Conservation (phyloP, 2,113 vertebrate species). For the Phodopus roborovskii region DNA sequence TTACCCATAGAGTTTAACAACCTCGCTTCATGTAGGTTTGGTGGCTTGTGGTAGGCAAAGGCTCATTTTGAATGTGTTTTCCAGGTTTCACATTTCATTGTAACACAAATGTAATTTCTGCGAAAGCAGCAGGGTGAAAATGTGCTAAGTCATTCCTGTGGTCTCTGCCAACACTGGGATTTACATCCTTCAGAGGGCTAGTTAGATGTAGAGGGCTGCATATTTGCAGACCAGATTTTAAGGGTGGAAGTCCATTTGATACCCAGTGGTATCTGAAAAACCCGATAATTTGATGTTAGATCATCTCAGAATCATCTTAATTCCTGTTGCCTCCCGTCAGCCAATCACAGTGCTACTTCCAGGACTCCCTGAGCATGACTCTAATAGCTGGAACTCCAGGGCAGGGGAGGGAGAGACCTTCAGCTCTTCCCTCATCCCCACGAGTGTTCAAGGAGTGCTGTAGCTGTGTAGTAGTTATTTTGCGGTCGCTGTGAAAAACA, state of each 20-base stretch:
- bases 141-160: conserved; percentile 34
- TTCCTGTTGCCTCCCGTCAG: conserved; percentile 21
- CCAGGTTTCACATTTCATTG: conserved; percentile 48
- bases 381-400: conserved; percentile 30
- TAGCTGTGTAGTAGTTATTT: not conserved
- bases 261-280: conserved; percentile 67
- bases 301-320: conserved; percentile 22
- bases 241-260: conserved; percentile 67
- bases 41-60: not conserved
- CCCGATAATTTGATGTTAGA: conserved; percentile 66
- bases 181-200: conserved; percentile 62
- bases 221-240: conserved; percentile 73
- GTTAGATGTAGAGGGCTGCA: conserved; percentile 65
- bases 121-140: conserved; percentile 42
- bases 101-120: conserved; percentile 65
- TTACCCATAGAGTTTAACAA: conserved; percentile 22
- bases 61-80: conserved; percentile 25
- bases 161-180: conserved; percentile 28
- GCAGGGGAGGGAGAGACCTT: not conserved
- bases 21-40: not conserved
- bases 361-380: conserved; percentile 55
- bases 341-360: not conserved
- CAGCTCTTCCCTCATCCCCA: conserved; percentile 46
- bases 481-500: not conserved
- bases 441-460: conserved; percentile 29